These are phyloP conservation scores for Oscarella lobularis DNA, from an alignment of 37 sponge, comb jelly and placozoan genomes.

Conservation along the genomic window DNA sequence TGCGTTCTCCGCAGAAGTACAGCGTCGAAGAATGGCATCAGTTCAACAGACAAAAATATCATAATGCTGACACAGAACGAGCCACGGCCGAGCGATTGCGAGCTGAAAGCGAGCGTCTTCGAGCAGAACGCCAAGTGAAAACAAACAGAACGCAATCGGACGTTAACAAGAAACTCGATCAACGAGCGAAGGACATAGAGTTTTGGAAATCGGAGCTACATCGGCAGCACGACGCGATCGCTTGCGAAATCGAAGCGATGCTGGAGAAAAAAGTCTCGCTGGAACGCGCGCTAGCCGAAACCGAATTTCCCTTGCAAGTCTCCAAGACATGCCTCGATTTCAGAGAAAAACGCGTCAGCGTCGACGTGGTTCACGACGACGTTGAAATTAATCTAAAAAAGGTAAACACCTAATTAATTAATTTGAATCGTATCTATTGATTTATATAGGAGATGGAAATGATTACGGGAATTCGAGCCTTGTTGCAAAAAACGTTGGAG, in stretches of 20 bases:
- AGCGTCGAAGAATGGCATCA: conserved; percentile 77
- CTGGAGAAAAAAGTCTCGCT: conserved; percentile 42
- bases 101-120: conserved; percentile 66
- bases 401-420: conserved; percentile 14
- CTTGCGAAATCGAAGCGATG: conserved; percentile 50
- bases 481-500: conserved; percentile 66
- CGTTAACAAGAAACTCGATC: conserved; percentile 67
- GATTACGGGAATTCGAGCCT: conserved; percentile 67
- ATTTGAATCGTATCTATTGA: no score
- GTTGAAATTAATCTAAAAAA: conserved; percentile 84
- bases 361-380: conserved; percentile 87
- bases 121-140: conserved; percentile 55
- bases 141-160: conserved; percentile 56
- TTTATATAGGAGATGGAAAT: conserved; percentile 88
- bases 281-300: conserved; percentile 45
- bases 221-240: conserved; percentile 37
- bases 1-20: conserved; percentile 67
- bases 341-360: conserved; percentile 44
- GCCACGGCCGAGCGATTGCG: conserved; percentile 66
- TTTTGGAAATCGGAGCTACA: conserved; percentile 91
- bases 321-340: conserved; percentile 41
- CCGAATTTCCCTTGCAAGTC: conserved; percentile 53
- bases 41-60: conserved; percentile 60
- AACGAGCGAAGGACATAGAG: conserved; percentile 55
- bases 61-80: conserved; percentile 59